Percentiles rank a stretch among this genome's conserved stretches.
Conservation (phyloP, 1,140 invertebrate genomes). For the Calliphora vicina region DNA sequence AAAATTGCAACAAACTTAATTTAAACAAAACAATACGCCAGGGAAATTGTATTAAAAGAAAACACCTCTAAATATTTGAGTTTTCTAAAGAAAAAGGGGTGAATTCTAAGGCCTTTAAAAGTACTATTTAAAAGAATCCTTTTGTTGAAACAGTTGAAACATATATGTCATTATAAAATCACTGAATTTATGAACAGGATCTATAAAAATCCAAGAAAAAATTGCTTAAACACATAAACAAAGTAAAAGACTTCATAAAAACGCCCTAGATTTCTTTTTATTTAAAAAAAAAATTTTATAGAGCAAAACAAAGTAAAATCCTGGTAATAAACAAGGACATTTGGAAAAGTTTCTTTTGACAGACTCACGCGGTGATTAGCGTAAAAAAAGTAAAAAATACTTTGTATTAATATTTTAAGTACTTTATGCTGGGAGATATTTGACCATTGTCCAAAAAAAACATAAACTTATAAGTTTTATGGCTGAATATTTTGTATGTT, state of each 20-base stretch:
- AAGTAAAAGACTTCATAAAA: slow-evolving; percentile 24
- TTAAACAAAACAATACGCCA: background rate
- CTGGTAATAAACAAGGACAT: slow-evolving; percentile 22
- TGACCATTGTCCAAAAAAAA: slow-evolving; percentile 16
- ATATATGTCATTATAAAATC: slow-evolving; percentile 31
- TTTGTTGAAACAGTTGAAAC: background rate
- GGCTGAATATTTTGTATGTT: background rate
- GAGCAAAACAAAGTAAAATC: background rate
- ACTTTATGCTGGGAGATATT: background rate
- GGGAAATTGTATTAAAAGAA: background rate
- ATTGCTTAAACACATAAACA: background rate
- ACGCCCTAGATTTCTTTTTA: slow-evolving; percentile 13
- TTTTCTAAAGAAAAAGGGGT: background rate
- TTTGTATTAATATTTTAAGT: slow-evolving; percentile 26
- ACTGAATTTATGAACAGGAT: slow-evolving; percentile 22
- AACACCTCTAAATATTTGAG: background rate
- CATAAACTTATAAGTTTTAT: slow-evolving; percentile 23
- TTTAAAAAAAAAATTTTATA: background rate
- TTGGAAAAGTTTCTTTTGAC: background rate
- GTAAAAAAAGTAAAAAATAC: background rate
- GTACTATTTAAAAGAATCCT: background rate
- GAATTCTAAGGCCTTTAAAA: background rate
- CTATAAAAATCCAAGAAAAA: slow-evolving; percentile 5
- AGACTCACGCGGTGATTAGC: slow-evolving; percentile 16
- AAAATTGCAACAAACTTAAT: background rate